Conservation (phyloP, 1,140 invertebrate species). For the Musca domestica region DNA sequence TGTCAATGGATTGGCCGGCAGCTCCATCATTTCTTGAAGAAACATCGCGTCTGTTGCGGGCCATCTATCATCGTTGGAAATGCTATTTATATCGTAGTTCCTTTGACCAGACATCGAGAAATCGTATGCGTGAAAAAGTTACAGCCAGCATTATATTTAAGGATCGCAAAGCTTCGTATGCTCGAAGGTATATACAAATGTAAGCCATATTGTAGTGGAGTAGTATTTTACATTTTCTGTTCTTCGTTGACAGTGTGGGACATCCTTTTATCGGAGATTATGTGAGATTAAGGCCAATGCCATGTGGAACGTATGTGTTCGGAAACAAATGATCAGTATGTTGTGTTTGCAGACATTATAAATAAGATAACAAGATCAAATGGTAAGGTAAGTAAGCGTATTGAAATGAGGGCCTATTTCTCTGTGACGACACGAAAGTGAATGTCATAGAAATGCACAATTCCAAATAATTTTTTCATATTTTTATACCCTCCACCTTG, state of each 20-base stretch:
- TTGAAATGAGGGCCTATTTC: too few species aligned
- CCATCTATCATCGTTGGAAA: slow-evolving; percentile 81
- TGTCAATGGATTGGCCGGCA: slow-evolving; percentile 71
- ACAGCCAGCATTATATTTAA: slow-evolving; percentile 85
- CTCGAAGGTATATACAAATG: slow-evolving; percentile 71
- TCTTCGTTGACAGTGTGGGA: slow-evolving; percentile 61
- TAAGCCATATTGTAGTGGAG: slow-evolving; percentile 41
- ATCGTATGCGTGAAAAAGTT: slow-evolving; percentile 86
- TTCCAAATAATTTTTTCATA: too few species aligned
- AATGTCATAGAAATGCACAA: too few species aligned
- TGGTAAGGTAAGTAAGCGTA: slow-evolving; percentile 66
- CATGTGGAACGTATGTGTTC: slow-evolving; percentile 77
- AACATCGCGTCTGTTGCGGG: slow-evolving; percentile 66
- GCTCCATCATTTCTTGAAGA: slow-evolving; percentile 62
- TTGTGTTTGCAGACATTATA: slow-evolving; percentile 87
- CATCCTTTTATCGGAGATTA: slow-evolving; percentile 89
- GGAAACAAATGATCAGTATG: slow-evolving; percentile 77
- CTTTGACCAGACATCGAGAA: slow-evolving; percentile 77
- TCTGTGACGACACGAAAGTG: too few species aligned
- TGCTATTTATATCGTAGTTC: slow-evolving; percentile 75
- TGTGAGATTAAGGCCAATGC: slow-evolving; percentile 74
- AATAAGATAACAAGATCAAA: slow-evolving; percentile 80
- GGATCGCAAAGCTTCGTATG: slow-evolving; percentile 78
- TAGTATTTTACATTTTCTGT: neutral
- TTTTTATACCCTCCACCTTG: too few species aligned